phyloP scores from a whole-genome alignment of 2,888 invertebrate species.

The Epistrophe eligans region DNA sequence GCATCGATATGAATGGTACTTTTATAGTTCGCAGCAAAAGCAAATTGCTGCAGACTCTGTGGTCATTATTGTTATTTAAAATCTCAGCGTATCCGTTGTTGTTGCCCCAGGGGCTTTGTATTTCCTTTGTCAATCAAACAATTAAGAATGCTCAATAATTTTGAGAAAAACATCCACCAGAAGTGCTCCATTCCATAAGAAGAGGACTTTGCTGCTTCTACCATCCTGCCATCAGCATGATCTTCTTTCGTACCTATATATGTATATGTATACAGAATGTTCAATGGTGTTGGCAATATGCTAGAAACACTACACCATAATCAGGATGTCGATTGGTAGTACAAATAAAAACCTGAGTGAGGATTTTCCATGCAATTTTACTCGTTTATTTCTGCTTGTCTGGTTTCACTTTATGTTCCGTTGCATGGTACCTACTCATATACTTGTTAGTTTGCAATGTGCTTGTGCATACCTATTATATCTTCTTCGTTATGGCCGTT shows the following conservation, averaged over 20 bases:
- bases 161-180: conserved; percentile 26
- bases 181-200: not conserved
- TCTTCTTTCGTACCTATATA: not conserved
- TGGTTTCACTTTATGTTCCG: conserved; percentile 46
- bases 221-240: not conserved
- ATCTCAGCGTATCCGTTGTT: not conserved
- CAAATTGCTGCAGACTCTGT: not conserved
- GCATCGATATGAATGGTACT: not conserved
- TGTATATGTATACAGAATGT: not conserved
- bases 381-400: conserved; percentile 42
- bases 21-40: no score
- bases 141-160: conserved; percentile 53
- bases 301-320: conserved; percentile 25
- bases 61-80: conserved; percentile 35
- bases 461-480: conserved; percentile 27
- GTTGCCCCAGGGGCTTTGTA: conserved; percentile 11
- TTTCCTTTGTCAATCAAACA: conserved; percentile 57
- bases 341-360: conserved; percentile 54
- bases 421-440: not conserved
- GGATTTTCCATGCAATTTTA: conserved; percentile 65
- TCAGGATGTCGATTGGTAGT: conserved; percentile 46
- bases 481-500: conserved; percentile 16
- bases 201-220: not conserved
- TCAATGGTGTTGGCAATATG: conserved; percentile 13
- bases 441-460: conserved; percentile 28